Evolutionary conservation across 2,113 vertebrate species (phyloP).

Genomic region (Erythrocercus mccallii): DNA sequence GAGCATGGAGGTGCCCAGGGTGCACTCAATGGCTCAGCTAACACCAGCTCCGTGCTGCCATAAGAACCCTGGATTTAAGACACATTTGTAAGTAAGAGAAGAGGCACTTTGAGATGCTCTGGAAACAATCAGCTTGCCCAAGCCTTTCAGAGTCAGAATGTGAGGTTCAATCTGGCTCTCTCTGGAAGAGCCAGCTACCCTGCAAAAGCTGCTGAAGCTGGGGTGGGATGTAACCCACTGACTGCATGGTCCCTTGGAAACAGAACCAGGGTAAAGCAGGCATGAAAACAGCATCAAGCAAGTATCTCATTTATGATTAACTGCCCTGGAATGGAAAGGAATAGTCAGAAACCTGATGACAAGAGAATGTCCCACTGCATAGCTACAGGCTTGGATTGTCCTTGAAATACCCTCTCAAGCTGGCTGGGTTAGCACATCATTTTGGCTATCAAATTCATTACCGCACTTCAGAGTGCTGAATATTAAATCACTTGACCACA

Average conservation of each 20-base stretch:
- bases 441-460: background rate
- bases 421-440: background rate
- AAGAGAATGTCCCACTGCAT: too few species aligned
- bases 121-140: background rate
- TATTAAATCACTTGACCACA: background rate
- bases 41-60: background rate
- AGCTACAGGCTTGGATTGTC: background rate
- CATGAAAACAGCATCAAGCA: too few species aligned
- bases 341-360: too few species aligned
- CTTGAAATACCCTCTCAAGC: background rate
- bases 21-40: background rate
- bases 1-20: accelerated
- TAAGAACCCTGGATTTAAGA: background rate
- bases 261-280: accelerated
- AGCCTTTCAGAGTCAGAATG: background rate
- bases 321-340: too few species aligned
- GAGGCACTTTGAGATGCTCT: background rate
- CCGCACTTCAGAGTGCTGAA: background rate
- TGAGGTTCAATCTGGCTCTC: background rate
- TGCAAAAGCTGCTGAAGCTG: background rate
- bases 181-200: background rate
- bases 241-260: background rate
- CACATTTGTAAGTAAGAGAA: background rate
- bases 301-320: too few species aligned
- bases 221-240: background rate